Conservation (phyloP, 2,888 invertebrate genomes). For the Pasiphila rectangulata region DNA sequence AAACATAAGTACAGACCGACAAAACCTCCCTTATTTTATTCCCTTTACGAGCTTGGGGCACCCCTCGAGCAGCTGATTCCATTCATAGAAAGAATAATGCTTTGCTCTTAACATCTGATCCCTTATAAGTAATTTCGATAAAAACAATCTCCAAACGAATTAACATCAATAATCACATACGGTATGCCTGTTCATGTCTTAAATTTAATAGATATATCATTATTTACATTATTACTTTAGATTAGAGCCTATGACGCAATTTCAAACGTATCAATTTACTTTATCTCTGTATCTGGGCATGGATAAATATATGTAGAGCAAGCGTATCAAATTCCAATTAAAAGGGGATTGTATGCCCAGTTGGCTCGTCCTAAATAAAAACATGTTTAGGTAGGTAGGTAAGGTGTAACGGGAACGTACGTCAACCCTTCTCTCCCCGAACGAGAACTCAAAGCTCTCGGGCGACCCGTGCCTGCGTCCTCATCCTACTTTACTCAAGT, state of each 20-base stretch:
- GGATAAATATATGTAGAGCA: slow-evolving; percentile 11
- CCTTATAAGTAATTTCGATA: no score
- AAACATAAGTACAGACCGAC: slow-evolving; percentile 29
- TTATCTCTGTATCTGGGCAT: slow-evolving; percentile 4
- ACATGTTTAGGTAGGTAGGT: slow-evolving; percentile 21
- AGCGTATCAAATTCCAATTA: slow-evolving; percentile 46
- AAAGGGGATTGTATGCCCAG: slow-evolving; percentile 38
- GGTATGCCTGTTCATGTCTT: no score
- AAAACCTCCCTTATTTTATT: slow-evolving; percentile 54
- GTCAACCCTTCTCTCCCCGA: slow-evolving; percentile 59
- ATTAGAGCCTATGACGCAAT: slow-evolving; percentile 10
- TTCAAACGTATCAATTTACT: slow-evolving; percentile 15
- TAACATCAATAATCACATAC: no score
- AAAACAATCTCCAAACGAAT: no score
- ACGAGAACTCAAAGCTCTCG: slow-evolving; percentile 52
- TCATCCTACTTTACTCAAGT: slow-evolving; percentile 52
- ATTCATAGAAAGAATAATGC: slow-evolving; percentile 42
- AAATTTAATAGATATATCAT: no score
- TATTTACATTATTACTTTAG: slow-evolving; percentile 10
- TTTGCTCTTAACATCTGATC: slow-evolving; percentile 14
- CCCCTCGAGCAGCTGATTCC: slow-evolving; percentile 67
- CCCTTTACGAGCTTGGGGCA: slow-evolving; percentile 27
- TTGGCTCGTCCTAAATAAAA: slow-evolving; percentile 13
- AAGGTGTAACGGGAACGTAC: slow-evolving; percentile 28
- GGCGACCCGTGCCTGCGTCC: slow-evolving; percentile 45